Percentiles rank a stretch among this genome's conserved stretches.
Evolutionary conservation across 2,113 vertebrate genomes (phyloP).

Genomic region (Prionailurus bengalensis): DNA sequence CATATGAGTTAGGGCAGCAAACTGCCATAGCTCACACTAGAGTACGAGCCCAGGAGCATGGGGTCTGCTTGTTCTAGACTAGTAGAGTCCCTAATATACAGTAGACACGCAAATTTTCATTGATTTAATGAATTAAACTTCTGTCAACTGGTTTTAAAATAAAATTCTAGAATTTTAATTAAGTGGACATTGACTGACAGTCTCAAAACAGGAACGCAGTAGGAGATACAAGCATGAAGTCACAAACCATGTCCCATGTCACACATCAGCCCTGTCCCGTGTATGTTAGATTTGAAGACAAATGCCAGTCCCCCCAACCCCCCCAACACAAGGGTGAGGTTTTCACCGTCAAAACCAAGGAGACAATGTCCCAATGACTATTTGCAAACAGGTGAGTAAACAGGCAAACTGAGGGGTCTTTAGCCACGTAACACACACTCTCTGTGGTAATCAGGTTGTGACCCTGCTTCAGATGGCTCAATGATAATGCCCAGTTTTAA

Average conservation of each 20-base stretch:
- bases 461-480: background rate
- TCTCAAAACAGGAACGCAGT: background rate
- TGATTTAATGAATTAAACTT: background rate
- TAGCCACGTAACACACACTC: rapidly evolving
- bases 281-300: background rate
- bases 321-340: background rate
- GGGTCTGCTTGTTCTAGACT: background rate
- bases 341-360: background rate
- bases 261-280: no score
- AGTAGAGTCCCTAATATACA: background rate
- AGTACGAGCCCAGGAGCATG: background rate
- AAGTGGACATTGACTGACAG: background rate
- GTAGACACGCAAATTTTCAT: background rate
- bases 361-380: background rate
- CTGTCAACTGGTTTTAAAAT: background rate
- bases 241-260: no score
- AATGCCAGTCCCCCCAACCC: no score
- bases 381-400: background rate
- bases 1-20: background rate
- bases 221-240: background rate
- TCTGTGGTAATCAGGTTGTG: background rate
- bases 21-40: background rate
- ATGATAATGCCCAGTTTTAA: no score
- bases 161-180: background rate
- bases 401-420: background rate